Percentiles rank a stretch among this genome's conserved stretches.
These are phyloP conservation scores for Chauna torquata DNA, from an alignment of 2,113 vertebrate species.

Conservation along the genomic window DNA sequence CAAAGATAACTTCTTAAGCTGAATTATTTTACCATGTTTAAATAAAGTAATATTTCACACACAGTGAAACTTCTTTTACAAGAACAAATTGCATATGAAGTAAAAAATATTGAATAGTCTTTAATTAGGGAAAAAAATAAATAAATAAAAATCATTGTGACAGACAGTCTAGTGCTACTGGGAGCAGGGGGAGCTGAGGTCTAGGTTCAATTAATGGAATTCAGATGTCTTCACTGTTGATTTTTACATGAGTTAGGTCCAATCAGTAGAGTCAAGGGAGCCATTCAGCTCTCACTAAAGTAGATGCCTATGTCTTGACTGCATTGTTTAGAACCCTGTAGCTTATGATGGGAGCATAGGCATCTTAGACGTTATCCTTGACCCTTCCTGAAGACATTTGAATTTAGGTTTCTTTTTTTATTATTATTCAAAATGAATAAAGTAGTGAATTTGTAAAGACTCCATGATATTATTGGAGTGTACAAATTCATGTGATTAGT, in stretches of 20 bases:
- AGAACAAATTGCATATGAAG: not conserved
- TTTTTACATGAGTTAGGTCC: not conserved
- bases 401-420: not conserved
- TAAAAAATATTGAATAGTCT: not conserved
- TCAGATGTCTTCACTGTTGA: not conserved
- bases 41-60: not conserved
- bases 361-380: not conserved
- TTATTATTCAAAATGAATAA: not conserved
- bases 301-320: not conserved
- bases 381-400: not conserved
- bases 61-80: not conserved
- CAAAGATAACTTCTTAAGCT: not conserved
- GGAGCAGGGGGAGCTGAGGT: not conserved
- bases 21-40: not conserved
- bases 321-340: not conserved
- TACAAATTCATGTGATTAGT: not conserved
- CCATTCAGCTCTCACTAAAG: not conserved
- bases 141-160: not conserved
- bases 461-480: not conserved
- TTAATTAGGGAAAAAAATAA: not conserved
- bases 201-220: not conserved
- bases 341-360: not conserved
- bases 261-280: not conserved
- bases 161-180: not conserved
- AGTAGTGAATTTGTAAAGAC: not conserved